Base-by-base conservation (phyloP, 35 echinoderm and acorn worm genomes). In the Eucidaris tribuloides region DNA sequence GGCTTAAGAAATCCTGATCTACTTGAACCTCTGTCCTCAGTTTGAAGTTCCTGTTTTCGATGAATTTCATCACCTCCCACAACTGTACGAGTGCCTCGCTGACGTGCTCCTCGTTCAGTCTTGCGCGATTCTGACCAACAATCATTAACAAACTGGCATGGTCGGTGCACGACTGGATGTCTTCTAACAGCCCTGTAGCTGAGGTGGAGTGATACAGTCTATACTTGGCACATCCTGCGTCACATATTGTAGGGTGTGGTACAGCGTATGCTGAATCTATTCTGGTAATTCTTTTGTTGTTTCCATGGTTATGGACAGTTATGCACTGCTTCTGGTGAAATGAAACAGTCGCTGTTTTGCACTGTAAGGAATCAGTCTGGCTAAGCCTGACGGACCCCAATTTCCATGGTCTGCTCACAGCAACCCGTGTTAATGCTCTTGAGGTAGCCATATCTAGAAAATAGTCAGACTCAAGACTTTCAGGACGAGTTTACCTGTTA, bases 1-100 rank as follows among this genome's bases (percentile, higher is more conserved):
- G 63, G 33, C 61, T 71, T n/a, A 42, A 3, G 58, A 91, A 91
- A 28, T 91, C 89, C 45, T 39, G 33, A 56, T 38, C 20, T 17
- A 14, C n/a, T 25, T 80, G 77, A 0, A 80, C 68, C 44, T 74
- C 68, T 3, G 34, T 74, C 41, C 44, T n/a, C 7, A 74, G 68
- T n/a, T 42, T n/a, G 7, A 9, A 18, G 9, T 27, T 74, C 68
- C 68, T 74, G 30, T 74, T 44, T 9, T 11, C 9, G 25, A 40
- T 74, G 41, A 74, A 74, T 44, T 74, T 74, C 68, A 74, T 74
- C 0, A 74, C 68, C 37, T 74, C 68, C 68, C 68, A 74, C 1
- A 74, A 40, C 68, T 74, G 68, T 13, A 74, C 68, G 35, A 74
- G 25, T 41, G 68, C 68, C 11, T 74, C 35, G 37, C 68, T 74